Evolutionary conservation across 2,888 invertebrate species (phyloP).

Genomic region (Trachelus tabidus): DNA sequence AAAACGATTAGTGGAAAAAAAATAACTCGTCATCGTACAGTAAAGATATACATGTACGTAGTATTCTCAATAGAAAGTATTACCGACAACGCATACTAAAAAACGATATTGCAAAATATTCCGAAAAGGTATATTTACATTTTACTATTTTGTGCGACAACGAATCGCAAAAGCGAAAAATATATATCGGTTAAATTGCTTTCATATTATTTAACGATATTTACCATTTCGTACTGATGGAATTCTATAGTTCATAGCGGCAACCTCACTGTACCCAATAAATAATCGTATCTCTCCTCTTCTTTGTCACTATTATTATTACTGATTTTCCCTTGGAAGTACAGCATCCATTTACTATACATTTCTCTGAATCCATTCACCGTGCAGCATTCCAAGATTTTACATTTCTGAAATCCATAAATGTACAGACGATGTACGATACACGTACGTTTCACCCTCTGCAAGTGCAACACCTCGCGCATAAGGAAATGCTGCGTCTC

Average conservation of each 20-base stretch:
- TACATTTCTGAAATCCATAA: not conserved
- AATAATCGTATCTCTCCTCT: not conserved
- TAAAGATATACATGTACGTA: not conserved
- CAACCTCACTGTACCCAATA: not conserved
- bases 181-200: not conserved
- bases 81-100: not conserved
- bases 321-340: not conserved
- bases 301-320: not conserved
- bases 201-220: not conserved
- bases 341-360: not conserved
- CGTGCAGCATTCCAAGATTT: too few species aligned
- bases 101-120: not conserved
- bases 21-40: too few species aligned
- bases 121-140: not conserved
- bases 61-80: not conserved
- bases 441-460: not conserved
- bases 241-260: not conserved
- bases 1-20: not conserved
- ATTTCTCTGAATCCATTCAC: not conserved
- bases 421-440: not conserved
- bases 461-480: not conserved
- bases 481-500: not conserved
- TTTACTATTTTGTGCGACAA: not conserved
- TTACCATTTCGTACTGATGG: not conserved
- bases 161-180: not conserved